Evolutionary conservation across 2,888 invertebrate genomes (phyloP).

Genomic region (Shargacucullia verbasci): DNA sequence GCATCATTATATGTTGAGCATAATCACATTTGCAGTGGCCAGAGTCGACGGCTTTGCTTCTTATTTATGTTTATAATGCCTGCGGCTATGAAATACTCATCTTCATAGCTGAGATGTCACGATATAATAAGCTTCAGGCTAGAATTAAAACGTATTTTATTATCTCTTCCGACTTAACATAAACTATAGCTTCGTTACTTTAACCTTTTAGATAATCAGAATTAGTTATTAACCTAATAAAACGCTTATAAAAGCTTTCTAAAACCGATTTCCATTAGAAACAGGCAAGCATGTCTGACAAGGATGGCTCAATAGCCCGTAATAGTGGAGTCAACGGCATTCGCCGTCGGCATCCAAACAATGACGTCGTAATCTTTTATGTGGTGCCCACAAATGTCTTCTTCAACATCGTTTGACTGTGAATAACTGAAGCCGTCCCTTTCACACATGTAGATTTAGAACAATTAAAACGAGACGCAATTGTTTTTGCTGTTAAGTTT

Average conservation of each 20-base stretch:
- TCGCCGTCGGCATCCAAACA: conserved; percentile 42
- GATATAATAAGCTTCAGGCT: too few species aligned
- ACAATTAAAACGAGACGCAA: conserved; percentile 46
- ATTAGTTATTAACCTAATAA: too few species aligned
- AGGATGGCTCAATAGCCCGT: neutral
- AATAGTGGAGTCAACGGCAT: conserved; percentile 40
- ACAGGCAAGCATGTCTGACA: conserved; percentile 17
- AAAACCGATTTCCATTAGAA: conserved; percentile 25
- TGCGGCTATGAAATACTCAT: too few species aligned
- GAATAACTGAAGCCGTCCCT: conserved; percentile 28
- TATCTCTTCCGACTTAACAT: too few species aligned
- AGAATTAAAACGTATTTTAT: too few species aligned
- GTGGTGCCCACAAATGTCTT: conserved; percentile 49
- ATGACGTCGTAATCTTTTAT: conserved; percentile 53
- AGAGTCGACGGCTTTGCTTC: too few species aligned
- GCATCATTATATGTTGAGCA: too few species aligned
- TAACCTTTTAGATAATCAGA: too few species aligned
- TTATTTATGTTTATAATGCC: too few species aligned
- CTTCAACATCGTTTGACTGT: conserved; percentile 40
- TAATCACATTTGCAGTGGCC: too few species aligned
- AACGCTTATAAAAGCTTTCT: neutral
- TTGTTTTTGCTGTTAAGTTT: conserved; percentile 43
- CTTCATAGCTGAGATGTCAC: too few species aligned
- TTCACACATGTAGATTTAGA: conserved; percentile 7
- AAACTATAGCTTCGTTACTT: too few species aligned